Conservation (phyloP, 1,140 invertebrate genomes). For the Ladona fulva region DNA sequence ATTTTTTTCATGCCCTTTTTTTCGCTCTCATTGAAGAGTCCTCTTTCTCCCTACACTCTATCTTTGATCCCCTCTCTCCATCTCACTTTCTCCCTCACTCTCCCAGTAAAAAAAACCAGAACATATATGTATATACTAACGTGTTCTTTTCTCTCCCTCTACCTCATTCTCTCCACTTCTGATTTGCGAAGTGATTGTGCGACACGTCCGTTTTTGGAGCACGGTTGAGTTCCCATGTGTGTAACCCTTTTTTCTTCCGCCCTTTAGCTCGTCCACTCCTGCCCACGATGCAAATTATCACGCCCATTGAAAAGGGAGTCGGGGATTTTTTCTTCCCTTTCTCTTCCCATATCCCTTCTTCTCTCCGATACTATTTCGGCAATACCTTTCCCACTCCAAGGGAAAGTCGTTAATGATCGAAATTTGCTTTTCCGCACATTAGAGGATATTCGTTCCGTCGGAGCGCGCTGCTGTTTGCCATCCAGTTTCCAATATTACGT, state of each 20-base stretch:
- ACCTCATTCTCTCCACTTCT: neutral
- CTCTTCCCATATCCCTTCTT: neutral
- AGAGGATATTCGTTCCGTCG: too few relatives aligned
- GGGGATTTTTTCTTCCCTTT: neutral
- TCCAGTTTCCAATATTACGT: too few relatives aligned
- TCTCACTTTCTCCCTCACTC: neutral
- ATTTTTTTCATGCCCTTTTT: too few relatives aligned
- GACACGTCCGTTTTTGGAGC: neutral
- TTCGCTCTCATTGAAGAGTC: too few relatives aligned
- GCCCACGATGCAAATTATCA: constrained; percentile 4
- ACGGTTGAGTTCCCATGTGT: too few relatives aligned
- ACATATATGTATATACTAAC: neutral
- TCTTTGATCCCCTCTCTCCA: too few relatives aligned
- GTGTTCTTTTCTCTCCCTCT: neutral
- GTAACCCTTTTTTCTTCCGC: too few relatives aligned
- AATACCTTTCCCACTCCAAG: too few relatives aligned
- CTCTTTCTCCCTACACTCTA: too few relatives aligned
- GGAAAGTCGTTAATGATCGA: too few relatives aligned
- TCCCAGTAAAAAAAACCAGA: neutral
- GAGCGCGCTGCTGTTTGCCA: too few relatives aligned
- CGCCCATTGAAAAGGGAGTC: neutral
- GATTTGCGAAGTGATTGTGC: neutral
- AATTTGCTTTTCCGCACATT: too few relatives aligned
- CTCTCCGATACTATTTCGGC: neutral
- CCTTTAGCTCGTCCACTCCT: neutral